Conservation (phyloP, 2,888 invertebrate genomes). For the Tenthredo scrophulariae region DNA sequence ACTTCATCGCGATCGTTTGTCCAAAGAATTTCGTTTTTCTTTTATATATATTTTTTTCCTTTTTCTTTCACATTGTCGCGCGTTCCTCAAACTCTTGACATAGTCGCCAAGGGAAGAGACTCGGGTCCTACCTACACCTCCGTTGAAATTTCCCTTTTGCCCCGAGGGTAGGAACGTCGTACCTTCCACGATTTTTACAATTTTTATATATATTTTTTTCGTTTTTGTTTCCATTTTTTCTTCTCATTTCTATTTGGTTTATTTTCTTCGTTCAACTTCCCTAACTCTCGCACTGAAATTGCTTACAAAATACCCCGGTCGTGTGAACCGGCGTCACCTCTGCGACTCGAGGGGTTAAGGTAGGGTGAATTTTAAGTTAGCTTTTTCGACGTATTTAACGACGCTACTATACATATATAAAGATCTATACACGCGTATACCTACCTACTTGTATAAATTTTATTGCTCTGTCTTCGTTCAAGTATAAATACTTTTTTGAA, state of each 20-base stretch:
- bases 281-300: conserved; percentile 20
- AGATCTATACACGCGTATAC: background rate
- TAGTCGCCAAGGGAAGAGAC: conserved; percentile 27
- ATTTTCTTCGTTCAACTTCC: conserved; percentile 1
- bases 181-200: conserved; percentile 37
- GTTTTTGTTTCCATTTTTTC: background rate
- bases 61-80: background rate
- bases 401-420: background rate
- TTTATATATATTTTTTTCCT: background rate
- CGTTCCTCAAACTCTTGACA: conserved; percentile 28
- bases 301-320: conserved; percentile 27
- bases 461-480: background rate
- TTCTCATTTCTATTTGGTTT: background rate
- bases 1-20: background rate
- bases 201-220: background rate
- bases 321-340: conserved; percentile 45
- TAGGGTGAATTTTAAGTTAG: conserved; percentile 40
- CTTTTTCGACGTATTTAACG: conserved; percentile 26
- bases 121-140: conserved; percentile 1
- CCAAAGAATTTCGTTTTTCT: background rate
- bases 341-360: conserved; percentile 4
- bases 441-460: background rate
- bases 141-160: conserved; percentile 28
- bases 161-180: conserved; percentile 34
- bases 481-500: background rate